Base-by-base conservation (phyloP, 2,888 invertebrate genomes). In the Ceramica pisi region DNA sequence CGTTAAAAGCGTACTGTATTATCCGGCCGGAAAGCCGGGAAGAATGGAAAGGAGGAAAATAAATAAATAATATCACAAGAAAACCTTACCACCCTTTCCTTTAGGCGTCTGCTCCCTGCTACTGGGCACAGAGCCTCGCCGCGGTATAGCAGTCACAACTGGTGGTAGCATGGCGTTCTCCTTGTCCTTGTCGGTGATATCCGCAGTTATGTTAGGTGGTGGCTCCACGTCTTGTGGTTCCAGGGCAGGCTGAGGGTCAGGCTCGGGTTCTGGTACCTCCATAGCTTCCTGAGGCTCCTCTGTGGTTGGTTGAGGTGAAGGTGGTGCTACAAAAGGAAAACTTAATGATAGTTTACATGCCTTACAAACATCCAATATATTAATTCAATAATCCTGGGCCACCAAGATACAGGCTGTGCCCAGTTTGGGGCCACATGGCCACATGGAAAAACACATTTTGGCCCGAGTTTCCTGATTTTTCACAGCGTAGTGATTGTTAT, bases 101-200 rank as follows among this genome's bases (percentile, higher is more conserved):
- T 90, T 92, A 3, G 93, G 94, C 0, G 93, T 92, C 0, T 90
- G 87, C 10, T 93, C 93, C 10, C 84, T 76, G 21, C 89, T 90
- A 0, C 19, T 9, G 0, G 89, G 84, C 14, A 84, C 21, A 0
- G 93, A 92, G 0, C 80, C 82, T 0, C 91, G 85, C 0, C 89
- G 72, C 3, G 88, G 90, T 2, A 86, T 81, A 0, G 78, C 78
- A 0, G 80, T 10, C 0, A 46, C 86, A 0, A 50, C 75, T 0
- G 94, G 94, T 7, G 94, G 93, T 1, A 90, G 51, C 94, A 94
- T 94, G 0, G 87, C 88, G 66, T 94, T 94, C 73, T 95, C 94
- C 61, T 94, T 94, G 82, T 92, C 90, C 57, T 94, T 94, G 82
- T 92, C 90, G 9, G 69, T 46, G 5, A 44, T 55, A 60, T 71